Evolutionary conservation across 1,140 invertebrate genomes (phyloP).

Genomic region (Pogonomyrmex barbatus): DNA sequence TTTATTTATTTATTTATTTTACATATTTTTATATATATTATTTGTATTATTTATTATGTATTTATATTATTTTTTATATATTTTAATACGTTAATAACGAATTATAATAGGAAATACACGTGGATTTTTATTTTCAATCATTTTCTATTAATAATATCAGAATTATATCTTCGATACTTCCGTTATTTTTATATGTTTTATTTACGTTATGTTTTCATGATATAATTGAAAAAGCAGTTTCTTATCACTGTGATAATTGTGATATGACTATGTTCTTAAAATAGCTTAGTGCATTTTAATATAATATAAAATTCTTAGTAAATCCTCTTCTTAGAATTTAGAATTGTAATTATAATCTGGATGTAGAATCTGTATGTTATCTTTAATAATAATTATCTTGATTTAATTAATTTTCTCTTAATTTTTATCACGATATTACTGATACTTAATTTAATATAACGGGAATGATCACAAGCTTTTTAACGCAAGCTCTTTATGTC

Average conservation of each 20-base stretch:
- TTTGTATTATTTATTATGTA: not conserved
- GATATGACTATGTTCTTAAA: constrained; percentile 12
- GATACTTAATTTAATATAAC: constrained; percentile 47
- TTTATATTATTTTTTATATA: not conserved
- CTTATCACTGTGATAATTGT: constrained; percentile 5
- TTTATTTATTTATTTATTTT: too few relatives aligned
- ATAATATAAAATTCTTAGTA: constrained; percentile 22
- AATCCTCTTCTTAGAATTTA: constrained; percentile 8
- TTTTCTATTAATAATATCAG: not conserved
- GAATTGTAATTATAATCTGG: not conserved
- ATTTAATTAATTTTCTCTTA: too few relatives aligned
- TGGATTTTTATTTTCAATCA: not conserved
- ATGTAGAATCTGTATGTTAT: constrained; percentile 12
- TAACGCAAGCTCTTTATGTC: not conserved
- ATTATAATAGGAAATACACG: not conserved
- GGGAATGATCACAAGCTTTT: not conserved
- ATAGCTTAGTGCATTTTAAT: not conserved
- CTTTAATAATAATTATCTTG: constrained; percentile 19
- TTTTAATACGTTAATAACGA: not conserved
- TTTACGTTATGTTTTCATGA: not conserved
- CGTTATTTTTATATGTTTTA: not conserved
- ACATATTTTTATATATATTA: not conserved
- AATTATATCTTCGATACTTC: constrained; percentile 14
- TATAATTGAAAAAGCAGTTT: not conserved
- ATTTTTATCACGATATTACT: constrained; percentile 5